Base-by-base conservation (phyloP, 2,113 vertebrate genomes). In the Cariama cristata region DNA sequence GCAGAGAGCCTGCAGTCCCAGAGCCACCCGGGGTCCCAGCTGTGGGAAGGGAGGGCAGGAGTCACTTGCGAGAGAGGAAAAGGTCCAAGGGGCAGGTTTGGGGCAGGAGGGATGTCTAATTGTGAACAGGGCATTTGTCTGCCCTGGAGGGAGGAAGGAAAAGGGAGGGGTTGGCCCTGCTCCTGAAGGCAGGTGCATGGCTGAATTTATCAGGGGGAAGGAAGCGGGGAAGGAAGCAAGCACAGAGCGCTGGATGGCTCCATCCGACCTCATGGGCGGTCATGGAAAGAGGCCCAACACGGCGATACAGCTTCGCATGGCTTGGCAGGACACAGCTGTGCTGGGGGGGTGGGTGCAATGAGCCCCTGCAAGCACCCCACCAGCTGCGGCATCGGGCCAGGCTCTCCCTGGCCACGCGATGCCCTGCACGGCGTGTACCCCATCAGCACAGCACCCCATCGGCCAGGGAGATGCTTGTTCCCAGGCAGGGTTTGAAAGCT, bases 141-240 rank as follows among this genome's bases (percentile, higher is more conserved):
- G 38, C 63, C 69, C 56, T 12, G 27, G 47, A 90, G 97, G 92
- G 96, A 97, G 97, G 93, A 97, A 95, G 77, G 38, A 38, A 49
- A 15, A 38, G 53, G 12, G 45, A 56, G 28, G 17, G 14, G 44
- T 35, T 85, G 87, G 85, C 72, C 71, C 24, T 0, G 2, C 33
- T 95, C 84, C 66, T 3, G 9, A 26, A 72, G 82, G 93, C 96
- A 95, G 97, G 95, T 97, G 94, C 83, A 79, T 0, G 10, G 92
- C 95, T 90, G 90, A 45, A 72, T 94, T 97, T 91, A 82, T 90
- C 85, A 3, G 1, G 44, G 52, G 97, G 93, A 95, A 97, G 97
- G 96, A 97, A 97, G 87, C 33, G 1, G 81, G 60, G 91, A 89
- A 85, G 95, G 97, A 96, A 97, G 80, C 2, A 6, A 86, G 80